These are phyloP conservation scores for Nesometra sesokonis DNA, from an alignment of 35 echinoderm and acorn worm genomes.

Conservation along the genomic window DNA sequence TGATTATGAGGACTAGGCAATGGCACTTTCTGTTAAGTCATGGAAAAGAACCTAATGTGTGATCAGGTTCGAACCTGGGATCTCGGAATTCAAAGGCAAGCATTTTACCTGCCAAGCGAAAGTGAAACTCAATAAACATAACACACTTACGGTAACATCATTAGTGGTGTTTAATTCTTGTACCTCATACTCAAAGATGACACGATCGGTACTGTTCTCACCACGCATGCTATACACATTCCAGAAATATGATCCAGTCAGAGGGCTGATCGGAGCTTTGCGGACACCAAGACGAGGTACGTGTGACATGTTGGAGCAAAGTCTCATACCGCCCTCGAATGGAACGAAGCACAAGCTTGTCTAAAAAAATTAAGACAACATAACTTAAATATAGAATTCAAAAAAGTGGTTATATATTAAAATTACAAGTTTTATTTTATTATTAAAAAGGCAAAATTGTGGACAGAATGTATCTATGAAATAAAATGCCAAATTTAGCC, in stretches of 20 bases:
- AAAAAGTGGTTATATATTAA: neutral
- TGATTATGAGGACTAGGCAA: too few relatives aligned
- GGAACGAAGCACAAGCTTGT: neutral
- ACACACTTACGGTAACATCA: neutral
- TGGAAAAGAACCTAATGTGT: too few relatives aligned
- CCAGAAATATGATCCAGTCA: neutral
- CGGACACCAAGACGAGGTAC: neutral
- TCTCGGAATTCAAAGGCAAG: too few relatives aligned
- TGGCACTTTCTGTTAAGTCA: too few relatives aligned
- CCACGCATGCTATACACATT: neutral
- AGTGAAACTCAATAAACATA: neutral
- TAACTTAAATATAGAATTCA: neutral
- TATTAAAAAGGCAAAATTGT: too few relatives aligned
- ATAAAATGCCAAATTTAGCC: too few relatives aligned
- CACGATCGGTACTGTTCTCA: neutral
- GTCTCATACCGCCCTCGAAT: neutral
- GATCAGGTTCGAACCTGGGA: too few relatives aligned
- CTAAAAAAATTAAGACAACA: neutral
- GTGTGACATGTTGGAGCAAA: neutral
- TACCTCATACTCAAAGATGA: neutral
- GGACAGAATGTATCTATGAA: too few relatives aligned
- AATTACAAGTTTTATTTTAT: too few relatives aligned
- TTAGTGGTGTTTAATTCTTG: neutral
- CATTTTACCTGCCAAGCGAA: too few relatives aligned
- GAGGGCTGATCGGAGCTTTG: neutral